A percentile compares a stretch with the other conserved stretches of the same genome.
phyloP scores from a whole-genome alignment of 2,888 invertebrate species.

The Bruchidius siliquastri region DNA sequence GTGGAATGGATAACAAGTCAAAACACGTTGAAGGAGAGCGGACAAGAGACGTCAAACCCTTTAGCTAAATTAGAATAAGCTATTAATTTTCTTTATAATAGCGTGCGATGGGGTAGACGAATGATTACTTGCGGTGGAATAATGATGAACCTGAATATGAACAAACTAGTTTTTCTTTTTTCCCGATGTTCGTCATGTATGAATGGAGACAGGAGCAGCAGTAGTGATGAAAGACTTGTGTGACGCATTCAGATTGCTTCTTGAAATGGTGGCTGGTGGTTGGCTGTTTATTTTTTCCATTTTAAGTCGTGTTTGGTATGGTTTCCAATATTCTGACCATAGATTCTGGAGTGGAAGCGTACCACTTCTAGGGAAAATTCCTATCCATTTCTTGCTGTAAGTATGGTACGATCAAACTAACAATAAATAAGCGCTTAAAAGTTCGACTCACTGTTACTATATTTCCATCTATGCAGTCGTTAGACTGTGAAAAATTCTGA shows the following conservation, averaged over 20 bases:
- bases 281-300: not conserved
- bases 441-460: too few relatives aligned
- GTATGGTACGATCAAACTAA: too few relatives aligned
- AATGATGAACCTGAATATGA: not conserved
- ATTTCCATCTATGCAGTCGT: too few relatives aligned
- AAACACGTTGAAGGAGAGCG: not conserved
- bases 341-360: too few relatives aligned
- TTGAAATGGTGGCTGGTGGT: not conserved
- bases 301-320: too few relatives aligned
- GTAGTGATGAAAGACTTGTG: not conserved
- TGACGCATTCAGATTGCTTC: not conserved
- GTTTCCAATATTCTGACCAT: too few relatives aligned
- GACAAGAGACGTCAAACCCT: not conserved
- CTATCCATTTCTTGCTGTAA: too few relatives aligned
- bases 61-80: not conserved
- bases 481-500: too few relatives aligned
- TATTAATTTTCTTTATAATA: not conserved
- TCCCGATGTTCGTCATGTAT: not conserved
- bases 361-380: too few relatives aligned
- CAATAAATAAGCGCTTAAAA: too few relatives aligned
- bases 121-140: not conserved
- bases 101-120: not conserved
- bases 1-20: not conserved
- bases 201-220: not conserved
- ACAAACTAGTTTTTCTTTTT: not conserved